Conservation (phyloP, 1,140 invertebrate species). For the Akabosia matsudoensis region DNA sequence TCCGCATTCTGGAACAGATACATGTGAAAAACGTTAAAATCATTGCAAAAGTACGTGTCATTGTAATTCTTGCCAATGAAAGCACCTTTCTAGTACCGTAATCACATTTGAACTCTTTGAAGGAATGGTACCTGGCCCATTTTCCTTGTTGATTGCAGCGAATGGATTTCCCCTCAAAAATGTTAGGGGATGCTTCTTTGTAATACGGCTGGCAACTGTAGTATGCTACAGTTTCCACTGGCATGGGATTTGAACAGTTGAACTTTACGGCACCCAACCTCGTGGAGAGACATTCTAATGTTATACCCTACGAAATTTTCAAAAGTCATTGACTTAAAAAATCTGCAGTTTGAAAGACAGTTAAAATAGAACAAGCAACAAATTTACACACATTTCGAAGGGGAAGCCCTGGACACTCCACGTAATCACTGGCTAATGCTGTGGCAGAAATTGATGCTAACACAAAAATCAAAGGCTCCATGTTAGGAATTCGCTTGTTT, state of each 20-base stretch:
- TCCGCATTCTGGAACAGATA: conserved; percentile 6
- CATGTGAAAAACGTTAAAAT: background rate
- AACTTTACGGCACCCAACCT: background rate
- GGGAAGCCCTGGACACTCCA: background rate
- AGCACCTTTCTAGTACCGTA: background rate
- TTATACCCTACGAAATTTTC: background rate
- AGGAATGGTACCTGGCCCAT: conserved; percentile 9
- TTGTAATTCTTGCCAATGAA: background rate
- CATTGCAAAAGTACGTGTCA: background rate
- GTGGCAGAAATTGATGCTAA: background rate
- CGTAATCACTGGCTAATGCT: background rate
- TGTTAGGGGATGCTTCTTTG: background rate
- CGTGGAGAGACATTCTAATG: background rate
- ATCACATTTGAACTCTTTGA: conserved; percentile 17
- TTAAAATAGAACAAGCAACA: background rate
- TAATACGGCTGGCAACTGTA: conserved; percentile 6
- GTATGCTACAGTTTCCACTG: background rate
- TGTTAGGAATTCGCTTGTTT: too few relatives aligned
- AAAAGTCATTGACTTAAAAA: too few relatives aligned
- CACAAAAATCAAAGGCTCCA: too few relatives aligned
- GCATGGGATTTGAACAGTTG: conserved; percentile 12
- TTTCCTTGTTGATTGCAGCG: background rate
- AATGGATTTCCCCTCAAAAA: background rate
- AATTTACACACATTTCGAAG: background rate
- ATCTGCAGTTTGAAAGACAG: background rate